These are phyloP conservation scores for Sericinus montela DNA, from an alignment of 2,888 invertebrate species.

Conservation along the genomic window DNA sequence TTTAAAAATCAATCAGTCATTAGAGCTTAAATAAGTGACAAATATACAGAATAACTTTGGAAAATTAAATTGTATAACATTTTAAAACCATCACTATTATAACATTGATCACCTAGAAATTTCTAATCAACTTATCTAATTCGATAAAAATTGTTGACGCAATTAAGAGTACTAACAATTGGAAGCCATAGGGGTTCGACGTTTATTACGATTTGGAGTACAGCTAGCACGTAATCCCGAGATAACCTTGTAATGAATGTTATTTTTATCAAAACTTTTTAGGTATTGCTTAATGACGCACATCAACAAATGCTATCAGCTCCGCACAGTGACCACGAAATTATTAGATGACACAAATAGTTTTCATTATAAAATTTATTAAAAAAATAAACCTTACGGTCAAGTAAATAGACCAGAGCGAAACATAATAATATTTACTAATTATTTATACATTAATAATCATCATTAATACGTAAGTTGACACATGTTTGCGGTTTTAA, in stretches of 20 bases:
- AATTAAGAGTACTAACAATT: not conserved
- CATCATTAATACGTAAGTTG: too few relatives aligned
- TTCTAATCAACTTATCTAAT: not conserved
- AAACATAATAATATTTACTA: too few relatives aligned
- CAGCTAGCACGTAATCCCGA: not conserved
- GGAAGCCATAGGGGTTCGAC: not conserved
- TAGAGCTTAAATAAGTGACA: too few relatives aligned
- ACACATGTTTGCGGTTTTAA: too few relatives aligned
- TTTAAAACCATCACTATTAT: too few relatives aligned
- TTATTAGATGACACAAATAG: not conserved
- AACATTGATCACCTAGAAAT: not conserved
- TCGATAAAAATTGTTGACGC: not conserved
- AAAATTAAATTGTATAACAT: too few relatives aligned
- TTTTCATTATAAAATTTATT: too few relatives aligned
- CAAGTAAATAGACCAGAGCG: too few relatives aligned
- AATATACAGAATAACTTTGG: too few relatives aligned
- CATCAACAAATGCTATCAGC: not conserved
- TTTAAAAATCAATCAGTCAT: too few relatives aligned
- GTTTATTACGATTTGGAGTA: not conserved
- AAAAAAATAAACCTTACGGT: too few relatives aligned
- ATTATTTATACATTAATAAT: too few relatives aligned
- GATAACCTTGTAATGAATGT: conserved; percentile 24
- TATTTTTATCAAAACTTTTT: conserved; percentile 11
- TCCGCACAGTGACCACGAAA: not conserved
- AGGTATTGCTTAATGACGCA: conserved; percentile 5